Percentiles rank a stretch among this genome's conserved stretches.
Conservation (phyloP, 2,888 invertebrate species). For the Aphodius granarius region DNA sequence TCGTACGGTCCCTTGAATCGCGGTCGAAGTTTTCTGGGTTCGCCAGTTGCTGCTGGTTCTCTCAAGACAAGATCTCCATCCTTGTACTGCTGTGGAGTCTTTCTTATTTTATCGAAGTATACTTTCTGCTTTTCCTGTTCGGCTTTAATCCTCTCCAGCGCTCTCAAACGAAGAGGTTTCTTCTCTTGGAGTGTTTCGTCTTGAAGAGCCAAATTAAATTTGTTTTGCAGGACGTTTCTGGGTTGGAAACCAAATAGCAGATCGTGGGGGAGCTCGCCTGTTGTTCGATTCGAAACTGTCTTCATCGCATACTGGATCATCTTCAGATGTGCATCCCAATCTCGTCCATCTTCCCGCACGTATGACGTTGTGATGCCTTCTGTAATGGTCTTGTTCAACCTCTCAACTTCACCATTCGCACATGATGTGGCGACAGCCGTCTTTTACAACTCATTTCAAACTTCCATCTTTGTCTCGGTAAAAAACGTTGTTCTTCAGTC, state of each 20-base stretch:
- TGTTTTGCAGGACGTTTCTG: conserved; percentile 12
- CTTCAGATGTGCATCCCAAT: conserved; percentile 42
- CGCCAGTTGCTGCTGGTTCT: conserved; percentile 12
- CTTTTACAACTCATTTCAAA: not conserved
- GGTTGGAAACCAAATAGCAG: conserved; percentile 36
- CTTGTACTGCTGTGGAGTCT: conserved; percentile 2
- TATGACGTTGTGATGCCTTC: conserved; percentile 35
- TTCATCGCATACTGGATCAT: conserved; percentile 25
- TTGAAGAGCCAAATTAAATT: conserved; percentile 14
- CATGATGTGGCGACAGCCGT: conserved; percentile 30
- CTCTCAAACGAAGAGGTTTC: not conserved
- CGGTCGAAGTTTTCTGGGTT: conserved; percentile 15
- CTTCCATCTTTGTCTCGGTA: not conserved
- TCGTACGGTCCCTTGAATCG: conserved; percentile 17
- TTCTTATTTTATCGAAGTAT: conserved; percentile 6
- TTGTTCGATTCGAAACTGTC: conserved; percentile 36
- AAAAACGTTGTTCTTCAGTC: not conserved
- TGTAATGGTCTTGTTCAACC: conserved; percentile 20
- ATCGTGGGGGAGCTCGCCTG: conserved; percentile 33
- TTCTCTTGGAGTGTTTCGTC: conserved; percentile 1
- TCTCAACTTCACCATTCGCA: conserved; percentile 38
- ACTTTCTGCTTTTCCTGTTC: conserved; percentile 10
- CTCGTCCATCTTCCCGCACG: conserved; percentile 36
- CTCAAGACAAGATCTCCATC: conserved; percentile 11
- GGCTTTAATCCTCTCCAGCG: conserved; percentile 5